Base-by-base conservation (phyloP, 2,113 vertebrate genomes). In the Casuarius casuarius region DNA sequence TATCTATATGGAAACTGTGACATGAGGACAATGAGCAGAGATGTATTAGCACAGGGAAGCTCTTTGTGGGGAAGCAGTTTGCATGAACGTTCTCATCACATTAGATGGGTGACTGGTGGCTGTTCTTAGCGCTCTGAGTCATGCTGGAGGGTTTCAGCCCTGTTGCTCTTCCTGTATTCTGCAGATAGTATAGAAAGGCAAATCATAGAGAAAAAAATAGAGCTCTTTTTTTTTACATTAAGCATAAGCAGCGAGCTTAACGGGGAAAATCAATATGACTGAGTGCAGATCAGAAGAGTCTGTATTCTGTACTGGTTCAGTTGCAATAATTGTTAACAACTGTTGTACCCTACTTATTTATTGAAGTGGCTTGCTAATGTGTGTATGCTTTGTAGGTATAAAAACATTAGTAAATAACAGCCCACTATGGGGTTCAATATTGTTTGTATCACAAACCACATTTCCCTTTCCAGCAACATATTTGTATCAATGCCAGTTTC, bases 1-100 rank as follows among this genome's bases (percentile, higher is more conserved):
- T 1, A 0, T 31, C 7, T 0, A 0, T 17, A 26, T 49, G 38
- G 16, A 46, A 59, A 42, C 0, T 0, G 25, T 33, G 35, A 28
- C 42, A 29, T 7, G 20, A n/a, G 40, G 67, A 61, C 48, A 44
- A 19, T 5, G 52, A 86, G 79, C 29, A 54, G 63, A 73, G 54
- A 46, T 44, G 13, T 70, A 54, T 42, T 40, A 35, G 11, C 52
- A 46, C 0, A 2, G 66, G 29, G 42, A 23, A 83, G 40, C 40
- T 54, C 74, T 92, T 52, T 89, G 65, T 59, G 66, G 72, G 28
- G n/a, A 59, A 51, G 63, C 26, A 44, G 31, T 76, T 65, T 83
- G 79, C 65, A 8, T 49, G 71, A 0, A 1, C 35, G 65, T 38
- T 89, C 40, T 25, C 51, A 65, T 78, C 31, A 7, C 35, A 29